Percentiles rank a stretch among this genome's conserved stretches.
These are phyloP conservation scores for Casuarius casuarius DNA, from an alignment of 2,113 vertebrate species.

Conservation along the genomic window DNA sequence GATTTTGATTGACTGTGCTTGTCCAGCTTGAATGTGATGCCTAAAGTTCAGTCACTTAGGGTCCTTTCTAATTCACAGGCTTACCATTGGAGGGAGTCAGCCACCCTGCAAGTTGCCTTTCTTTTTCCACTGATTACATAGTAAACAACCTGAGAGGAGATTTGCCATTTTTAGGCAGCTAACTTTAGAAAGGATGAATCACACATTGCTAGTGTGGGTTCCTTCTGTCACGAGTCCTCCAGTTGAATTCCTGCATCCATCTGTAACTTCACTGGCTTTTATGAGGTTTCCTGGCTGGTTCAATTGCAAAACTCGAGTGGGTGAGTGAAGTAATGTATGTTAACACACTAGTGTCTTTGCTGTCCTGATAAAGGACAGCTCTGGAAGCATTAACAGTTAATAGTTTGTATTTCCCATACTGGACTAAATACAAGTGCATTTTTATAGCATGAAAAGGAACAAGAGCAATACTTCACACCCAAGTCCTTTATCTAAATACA, in stretches of 20 bases:
- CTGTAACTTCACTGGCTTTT: not conserved
- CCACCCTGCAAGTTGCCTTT: not conserved
- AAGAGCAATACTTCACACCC: not conserved
- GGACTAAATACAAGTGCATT: not conserved
- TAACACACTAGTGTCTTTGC: slow-evolving; percentile 29
- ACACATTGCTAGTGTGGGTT: not conserved
- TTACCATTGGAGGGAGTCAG: not conserved
- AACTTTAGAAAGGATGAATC: slow-evolving; percentile 29
- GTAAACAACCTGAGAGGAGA: not conserved
- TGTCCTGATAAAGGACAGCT: not conserved
- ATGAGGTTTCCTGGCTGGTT: not conserved
- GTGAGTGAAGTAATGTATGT: not conserved
- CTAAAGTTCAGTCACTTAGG: not conserved
- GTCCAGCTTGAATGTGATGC: not conserved
- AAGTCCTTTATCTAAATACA: not conserved
- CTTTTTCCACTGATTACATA: not conserved
- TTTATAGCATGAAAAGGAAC: not conserved
- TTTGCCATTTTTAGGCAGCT: slow-evolving; percentile 20
- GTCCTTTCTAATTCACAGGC: not conserved
- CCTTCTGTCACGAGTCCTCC: not conserved
- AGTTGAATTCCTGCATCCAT: not conserved
- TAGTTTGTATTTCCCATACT: not conserved
- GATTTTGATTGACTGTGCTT: not conserved
- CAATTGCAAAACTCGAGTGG: not conserved
- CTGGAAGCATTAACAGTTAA: slow-evolving; percentile 18